Conservation (phyloP, 2,113 vertebrate genomes). For the Mesoclemmys tuberculata region DNA sequence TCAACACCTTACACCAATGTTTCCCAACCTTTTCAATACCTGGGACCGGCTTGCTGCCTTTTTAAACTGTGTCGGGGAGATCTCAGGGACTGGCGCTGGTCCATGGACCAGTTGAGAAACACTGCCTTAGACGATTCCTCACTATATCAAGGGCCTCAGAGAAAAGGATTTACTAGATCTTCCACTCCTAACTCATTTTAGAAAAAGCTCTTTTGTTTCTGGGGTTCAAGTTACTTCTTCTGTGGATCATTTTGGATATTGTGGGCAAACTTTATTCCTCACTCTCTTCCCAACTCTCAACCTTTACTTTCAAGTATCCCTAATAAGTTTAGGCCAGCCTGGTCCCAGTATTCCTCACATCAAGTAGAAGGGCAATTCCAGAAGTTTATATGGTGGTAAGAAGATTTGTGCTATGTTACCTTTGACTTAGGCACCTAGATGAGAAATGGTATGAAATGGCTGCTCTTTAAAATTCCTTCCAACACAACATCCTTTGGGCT, state of each 20-base stretch:
- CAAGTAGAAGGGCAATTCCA: neutral
- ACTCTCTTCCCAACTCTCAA: neutral
- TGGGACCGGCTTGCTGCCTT: neutral
- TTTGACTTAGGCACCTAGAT: neutral
- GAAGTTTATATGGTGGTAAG: neutral
- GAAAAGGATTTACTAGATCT: neutral
- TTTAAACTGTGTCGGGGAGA: neutral
- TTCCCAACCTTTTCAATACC: neutral
- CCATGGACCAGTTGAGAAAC: neutral
- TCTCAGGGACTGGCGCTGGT: too few species aligned
- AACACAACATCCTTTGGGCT: neutral
- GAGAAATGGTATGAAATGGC: neutral
- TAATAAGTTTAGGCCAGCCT: neutral
- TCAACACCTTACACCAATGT: neutral
- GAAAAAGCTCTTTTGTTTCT: neutral
- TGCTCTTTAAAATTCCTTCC: neutral
- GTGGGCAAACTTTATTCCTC: neutral
- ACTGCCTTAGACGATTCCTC: neutral
- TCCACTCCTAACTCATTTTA: neutral
- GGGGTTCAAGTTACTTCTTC: neutral
- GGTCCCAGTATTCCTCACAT: neutral
- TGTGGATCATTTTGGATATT: neutral
- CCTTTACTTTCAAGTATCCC: neutral
- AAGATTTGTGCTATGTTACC: neutral
- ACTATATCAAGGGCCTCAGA: neutral